Evolutionary conservation across 2,113 vertebrate species (phyloP), one percentile per base, ranked within the genome.

Genomic region (Eulemur rufifrons): DNA sequence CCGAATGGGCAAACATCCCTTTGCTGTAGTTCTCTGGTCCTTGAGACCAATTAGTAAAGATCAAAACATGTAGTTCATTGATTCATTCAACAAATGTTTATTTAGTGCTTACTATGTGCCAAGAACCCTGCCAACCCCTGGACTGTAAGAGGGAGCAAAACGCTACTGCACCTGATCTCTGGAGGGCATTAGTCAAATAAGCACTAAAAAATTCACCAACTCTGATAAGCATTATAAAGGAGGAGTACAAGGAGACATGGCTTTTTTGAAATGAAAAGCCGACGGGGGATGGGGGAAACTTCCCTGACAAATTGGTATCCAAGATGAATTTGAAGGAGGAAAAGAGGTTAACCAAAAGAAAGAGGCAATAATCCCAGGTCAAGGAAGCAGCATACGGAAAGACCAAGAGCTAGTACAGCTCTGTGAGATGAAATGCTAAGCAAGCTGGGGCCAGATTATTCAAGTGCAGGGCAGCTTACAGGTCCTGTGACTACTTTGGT

Each of bases 31-130:
- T 42, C 68, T 81, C 54, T 69, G 80, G 45, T 95, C 81, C 82
- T 37, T 71, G 39, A 92, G 18, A 82, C 50, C 76, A 92, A 84
- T 32, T 56, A 85, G 45, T 59, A 64, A 68, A 96, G 39, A 94
- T 45, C 76, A 80, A 93, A 97, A 80, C 9, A 90, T 11, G 20
- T 1, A 80, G n/a, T 45, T 85, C 61, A 77, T 4, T 29, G 47
- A 91, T 42, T 76, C 59, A 85, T n/a, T 88, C 59, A 73, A 85
- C 54, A 89, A 84, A 27, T 66, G 63, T 74, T 87, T 78, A 63
- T 17, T 84, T 29, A 66, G 29, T 66, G 63, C 29, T 93, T 54
- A 34, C 47, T 32, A 45, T 5, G 20, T 66, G 37, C 17, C 59
- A 92, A 88, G 68, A 45, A 32, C 21, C n/a, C 5, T 17, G 29